phyloP scores from a whole-genome alignment of 2,888 invertebrate genomes.

The Macropis europaea region DNA sequence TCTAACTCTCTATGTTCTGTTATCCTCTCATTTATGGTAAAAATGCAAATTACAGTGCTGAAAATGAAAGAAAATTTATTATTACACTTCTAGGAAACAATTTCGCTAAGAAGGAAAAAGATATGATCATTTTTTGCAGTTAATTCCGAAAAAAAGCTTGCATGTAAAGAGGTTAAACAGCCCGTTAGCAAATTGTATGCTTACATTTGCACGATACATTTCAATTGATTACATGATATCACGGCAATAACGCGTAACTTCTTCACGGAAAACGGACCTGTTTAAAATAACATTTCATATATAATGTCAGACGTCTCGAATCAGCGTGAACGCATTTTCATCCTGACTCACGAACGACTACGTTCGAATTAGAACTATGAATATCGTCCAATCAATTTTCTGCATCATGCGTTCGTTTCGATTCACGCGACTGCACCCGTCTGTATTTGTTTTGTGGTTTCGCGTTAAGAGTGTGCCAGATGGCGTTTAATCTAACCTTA shows the following conservation, averaged over 20 bases:
- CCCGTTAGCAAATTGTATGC: constrained; percentile 19
- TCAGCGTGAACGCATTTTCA: neutral
- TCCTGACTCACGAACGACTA: neutral
- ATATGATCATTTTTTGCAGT: no score
- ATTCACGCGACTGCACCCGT: neutral
- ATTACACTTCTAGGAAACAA: no score
- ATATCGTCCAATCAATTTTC: constrained; percentile 17
- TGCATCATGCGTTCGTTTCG: neutral
- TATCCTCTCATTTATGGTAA: no score
- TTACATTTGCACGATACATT: constrained; percentile 71
- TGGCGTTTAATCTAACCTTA: neutral
- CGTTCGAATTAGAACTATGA: constrained; percentile 1
- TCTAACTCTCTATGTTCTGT: no score
- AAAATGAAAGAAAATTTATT: no score
- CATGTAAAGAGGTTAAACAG: no score
- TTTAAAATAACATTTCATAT: constrained; percentile 13
- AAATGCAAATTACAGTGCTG: no score
- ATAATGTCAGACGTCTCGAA: neutral
- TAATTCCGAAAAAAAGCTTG: no score
- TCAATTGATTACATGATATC: constrained; percentile 40
- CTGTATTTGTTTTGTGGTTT: neutral
- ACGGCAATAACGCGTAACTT: neutral
- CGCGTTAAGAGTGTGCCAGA: neutral
- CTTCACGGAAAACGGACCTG: neutral
- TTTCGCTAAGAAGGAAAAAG: no score